A percentile compares a stretch with the other conserved stretches of the same genome.
These are phyloP conservation scores for Ips nitidus DNA, from an alignment of 1,140 invertebrate genomes.

Conservation along the genomic window DNA sequence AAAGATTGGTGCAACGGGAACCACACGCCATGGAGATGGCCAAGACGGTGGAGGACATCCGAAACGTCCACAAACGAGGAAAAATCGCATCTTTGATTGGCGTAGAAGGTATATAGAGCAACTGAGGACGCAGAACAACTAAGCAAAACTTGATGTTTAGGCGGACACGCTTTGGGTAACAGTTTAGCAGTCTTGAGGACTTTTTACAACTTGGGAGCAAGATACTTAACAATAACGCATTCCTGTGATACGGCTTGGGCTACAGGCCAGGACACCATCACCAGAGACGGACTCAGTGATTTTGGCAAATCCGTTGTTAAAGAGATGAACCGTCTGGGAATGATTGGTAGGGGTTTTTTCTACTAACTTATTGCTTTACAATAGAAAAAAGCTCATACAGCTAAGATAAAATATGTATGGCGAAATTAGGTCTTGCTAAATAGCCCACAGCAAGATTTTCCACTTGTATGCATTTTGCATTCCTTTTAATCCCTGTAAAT, in stretches of 20 bases:
- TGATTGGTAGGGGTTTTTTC: conserved; percentile 61
- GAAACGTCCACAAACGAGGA: conserved; percentile 72
- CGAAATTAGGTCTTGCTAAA: no score
- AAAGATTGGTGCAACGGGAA: conserved; percentile 78
- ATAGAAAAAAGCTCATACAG: no score
- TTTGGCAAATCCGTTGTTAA: conserved; percentile 77
- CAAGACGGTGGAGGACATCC: conserved; percentile 70
- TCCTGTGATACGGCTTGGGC: conserved; percentile 75
- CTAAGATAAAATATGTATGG: no score
- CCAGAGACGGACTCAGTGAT: conserved; percentile 59
- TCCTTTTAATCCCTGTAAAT: no score
- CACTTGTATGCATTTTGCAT: no score
- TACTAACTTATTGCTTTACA: neutral
- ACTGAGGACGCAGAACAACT: neutral
- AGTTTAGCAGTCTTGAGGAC: conserved; percentile 68
- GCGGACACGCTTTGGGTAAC: conserved; percentile 71
- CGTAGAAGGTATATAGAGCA: conserved; percentile 58
- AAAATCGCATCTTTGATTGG: conserved; percentile 74
- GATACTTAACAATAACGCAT: conserved; percentile 75
- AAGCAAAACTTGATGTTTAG: conserved; percentile 10
- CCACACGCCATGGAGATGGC: conserved; percentile 70
- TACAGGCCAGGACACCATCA: conserved; percentile 78
- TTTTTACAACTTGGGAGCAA: conserved; percentile 69
- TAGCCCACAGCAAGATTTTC: no score
- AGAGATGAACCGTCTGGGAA: conserved; percentile 88